phyloP scores from a whole-genome alignment of 2,888 invertebrate genomes.

The Campoletis raptor region DNA sequence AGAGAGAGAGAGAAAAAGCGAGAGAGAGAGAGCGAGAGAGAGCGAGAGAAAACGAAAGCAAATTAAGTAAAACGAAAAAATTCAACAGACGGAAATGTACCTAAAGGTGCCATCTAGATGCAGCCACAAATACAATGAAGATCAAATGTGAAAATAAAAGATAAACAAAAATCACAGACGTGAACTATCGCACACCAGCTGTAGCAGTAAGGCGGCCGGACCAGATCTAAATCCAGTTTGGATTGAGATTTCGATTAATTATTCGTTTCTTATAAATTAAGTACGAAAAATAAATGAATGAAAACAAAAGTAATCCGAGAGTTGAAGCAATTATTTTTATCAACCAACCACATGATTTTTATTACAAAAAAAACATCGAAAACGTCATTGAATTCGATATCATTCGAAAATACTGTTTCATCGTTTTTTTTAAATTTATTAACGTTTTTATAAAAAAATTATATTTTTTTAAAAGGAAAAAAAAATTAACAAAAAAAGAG shows the following conservation, averaged over 20 bases:
- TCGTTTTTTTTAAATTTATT: too few relatives aligned
- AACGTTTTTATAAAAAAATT: not conserved
- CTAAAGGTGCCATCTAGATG: slow-evolving; percentile 11
- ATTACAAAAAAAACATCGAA: not conserved
- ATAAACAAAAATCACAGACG: slow-evolving; percentile 1
- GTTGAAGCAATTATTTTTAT: not conserved
- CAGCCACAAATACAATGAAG: slow-evolving; percentile 4
- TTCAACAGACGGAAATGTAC: not conserved
- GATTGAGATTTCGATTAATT: slow-evolving; percentile 20
- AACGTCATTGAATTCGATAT: not conserved
- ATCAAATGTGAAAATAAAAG: not conserved
- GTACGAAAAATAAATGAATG: slow-evolving; percentile 19
- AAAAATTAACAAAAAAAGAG: slow-evolving; percentile 10
- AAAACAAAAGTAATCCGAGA: not conserved
- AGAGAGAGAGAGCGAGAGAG: not conserved
- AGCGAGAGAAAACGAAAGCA: not conserved
- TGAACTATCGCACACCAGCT: slow-evolving; percentile 20
- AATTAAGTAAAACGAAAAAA: slow-evolving; percentile 8
- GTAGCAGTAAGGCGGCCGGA: slow-evolving; percentile 13
- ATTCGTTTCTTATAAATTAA: slow-evolving; percentile 16
- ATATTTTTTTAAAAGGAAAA: not conserved
- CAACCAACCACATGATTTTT: not conserved
- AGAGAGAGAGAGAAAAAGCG: not conserved
- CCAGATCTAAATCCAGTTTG: slow-evolving; percentile 17
- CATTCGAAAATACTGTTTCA: not conserved